Base-by-base conservation (phyloP, 2,113 vertebrate species). In the Falcunculus frontatus region DNA sequence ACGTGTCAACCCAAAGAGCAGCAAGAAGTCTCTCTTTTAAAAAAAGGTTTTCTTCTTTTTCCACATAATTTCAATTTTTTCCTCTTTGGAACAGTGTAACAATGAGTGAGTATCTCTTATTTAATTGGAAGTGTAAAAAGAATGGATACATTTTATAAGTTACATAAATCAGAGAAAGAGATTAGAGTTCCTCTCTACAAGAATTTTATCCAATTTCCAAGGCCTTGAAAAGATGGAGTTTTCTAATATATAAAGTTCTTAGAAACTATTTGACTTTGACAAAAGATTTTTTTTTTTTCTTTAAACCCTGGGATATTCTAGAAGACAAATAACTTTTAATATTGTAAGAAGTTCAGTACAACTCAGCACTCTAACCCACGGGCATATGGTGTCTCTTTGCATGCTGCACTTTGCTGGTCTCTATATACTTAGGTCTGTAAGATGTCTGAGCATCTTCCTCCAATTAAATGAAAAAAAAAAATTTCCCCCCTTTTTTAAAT, bases 51-150 rank as follows among this genome's bases (percentile, higher is more conserved):
- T 56, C 16, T 42, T 90, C 37, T 73, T 92, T 81, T 60, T 78
- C 35, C 30, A 10, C 37, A 62, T 1, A 49, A 87, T 95, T 94
- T 91, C 56, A 87, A 33, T 63, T 84, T 97, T 86, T 27, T 41
- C 70, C n/a, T 90, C 57, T 39, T 87, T 65, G 44, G 37, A 89
- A 79, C 30, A 56, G 29, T 10, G 16, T 35, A 91, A 87, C 80
- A 90, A 87, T 87, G 55, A 90, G 26, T 60, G 12, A 87, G 57
- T 70, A 91, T 39, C 76, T 76, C 55, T 62, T 91, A 73, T 75
- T 69, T 85, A 97, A 96, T 37, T 88, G 76, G 47, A 91, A 76
- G 13, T 16, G 84, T 96, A 67, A 96, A 94, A 91, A 52, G 30
- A 55, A 79, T 75, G 52, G 59, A 85, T 90, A 84, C 53, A 84